Conservation (phyloP, 2,797 vertebrate species). For the Zalophus californianus region DNA sequence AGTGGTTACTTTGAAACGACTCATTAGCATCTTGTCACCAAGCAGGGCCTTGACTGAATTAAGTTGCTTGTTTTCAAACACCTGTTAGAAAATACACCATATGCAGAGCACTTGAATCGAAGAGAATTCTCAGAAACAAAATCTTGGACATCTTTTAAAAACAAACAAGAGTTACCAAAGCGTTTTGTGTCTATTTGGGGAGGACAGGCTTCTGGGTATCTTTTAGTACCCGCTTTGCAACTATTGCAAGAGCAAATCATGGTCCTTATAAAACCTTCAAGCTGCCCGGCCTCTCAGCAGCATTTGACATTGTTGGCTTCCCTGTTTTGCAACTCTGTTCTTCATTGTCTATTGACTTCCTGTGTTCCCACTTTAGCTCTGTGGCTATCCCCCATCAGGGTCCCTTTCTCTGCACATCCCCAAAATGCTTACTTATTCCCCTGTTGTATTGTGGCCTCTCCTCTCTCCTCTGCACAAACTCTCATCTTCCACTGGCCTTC, state of each 20-base stretch:
- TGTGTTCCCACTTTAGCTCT: not conserved
- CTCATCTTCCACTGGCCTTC: not conserved
- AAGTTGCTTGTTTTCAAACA: conserved; percentile 71
- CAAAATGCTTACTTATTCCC: not conserved
- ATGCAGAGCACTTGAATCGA: not conserved
- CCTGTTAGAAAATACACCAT: conserved; percentile 66
- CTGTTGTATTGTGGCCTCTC: not conserved
- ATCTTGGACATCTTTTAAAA: conserved; percentile 33
- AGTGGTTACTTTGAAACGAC: conserved; percentile 75
- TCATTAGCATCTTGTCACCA: conserved; percentile 75
- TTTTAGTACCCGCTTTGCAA: conserved; percentile 70
- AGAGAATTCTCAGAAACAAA: conserved; percentile 51
- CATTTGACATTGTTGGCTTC: not conserved
- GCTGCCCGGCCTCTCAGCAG: not conserved
- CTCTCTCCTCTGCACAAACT: not conserved
- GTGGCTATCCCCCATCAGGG: not conserved
- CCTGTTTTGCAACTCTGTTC: not conserved
- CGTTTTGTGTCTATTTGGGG: conserved; percentile 62
- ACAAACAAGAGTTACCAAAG: conserved; percentile 11
- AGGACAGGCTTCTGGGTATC: conserved; percentile 68
- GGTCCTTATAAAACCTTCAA: conserved; percentile 61
- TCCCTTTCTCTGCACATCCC: not conserved
- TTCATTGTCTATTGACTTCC: not conserved
- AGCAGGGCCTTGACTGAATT: conserved; percentile 55
- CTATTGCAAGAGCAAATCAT: conserved; percentile 70